Evolutionary conservation across 2,888 invertebrate genomes (phyloP).

Genomic region (Silvanus unidentatus): DNA sequence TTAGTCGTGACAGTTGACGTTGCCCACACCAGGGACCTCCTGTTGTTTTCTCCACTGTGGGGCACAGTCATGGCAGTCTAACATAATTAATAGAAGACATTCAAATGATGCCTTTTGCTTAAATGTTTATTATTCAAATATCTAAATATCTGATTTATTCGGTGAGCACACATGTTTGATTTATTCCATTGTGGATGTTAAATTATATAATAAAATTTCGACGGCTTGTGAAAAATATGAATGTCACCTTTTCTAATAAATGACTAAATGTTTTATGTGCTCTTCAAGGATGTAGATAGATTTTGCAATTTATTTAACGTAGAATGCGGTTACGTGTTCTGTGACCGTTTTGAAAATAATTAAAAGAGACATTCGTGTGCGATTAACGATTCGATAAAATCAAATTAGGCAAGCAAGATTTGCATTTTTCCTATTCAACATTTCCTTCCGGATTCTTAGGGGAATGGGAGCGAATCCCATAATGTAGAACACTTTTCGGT

Average conservation of each 20-base stretch:
- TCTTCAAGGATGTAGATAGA: too few species aligned
- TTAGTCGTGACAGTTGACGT: slow-evolving; percentile 18
- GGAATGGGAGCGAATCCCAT: too few species aligned
- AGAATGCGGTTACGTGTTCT: too few species aligned
- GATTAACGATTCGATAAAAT: too few species aligned
- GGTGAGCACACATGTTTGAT: slow-evolving; percentile 1
- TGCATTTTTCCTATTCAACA: not conserved
- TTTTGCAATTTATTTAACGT: too few species aligned
- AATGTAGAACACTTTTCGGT: not conserved
- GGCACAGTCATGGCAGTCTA: slow-evolving; percentile 9
- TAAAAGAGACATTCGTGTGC: too few species aligned
- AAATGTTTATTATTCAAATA: slow-evolving; percentile 2
- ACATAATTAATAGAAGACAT: slow-evolving; percentile 13
- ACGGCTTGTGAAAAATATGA: slow-evolving; percentile 3
- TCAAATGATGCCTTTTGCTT: too few species aligned
- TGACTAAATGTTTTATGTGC: too few species aligned
- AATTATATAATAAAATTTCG: slow-evolving; percentile 16
- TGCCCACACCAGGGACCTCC: slow-evolving; percentile 14
- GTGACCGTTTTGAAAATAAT: too few species aligned
- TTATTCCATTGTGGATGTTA: slow-evolving; percentile 2
- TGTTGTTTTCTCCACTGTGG: slow-evolving; percentile 8
- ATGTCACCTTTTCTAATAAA: too few species aligned
- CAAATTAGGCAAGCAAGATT: too few species aligned
- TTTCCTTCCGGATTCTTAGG: too few species aligned
- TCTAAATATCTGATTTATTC: slow-evolving; percentile 5